Evolutionary conservation across 2,113 vertebrate species (phyloP).

Genomic region (Cricetomys ansorgei): DNA sequence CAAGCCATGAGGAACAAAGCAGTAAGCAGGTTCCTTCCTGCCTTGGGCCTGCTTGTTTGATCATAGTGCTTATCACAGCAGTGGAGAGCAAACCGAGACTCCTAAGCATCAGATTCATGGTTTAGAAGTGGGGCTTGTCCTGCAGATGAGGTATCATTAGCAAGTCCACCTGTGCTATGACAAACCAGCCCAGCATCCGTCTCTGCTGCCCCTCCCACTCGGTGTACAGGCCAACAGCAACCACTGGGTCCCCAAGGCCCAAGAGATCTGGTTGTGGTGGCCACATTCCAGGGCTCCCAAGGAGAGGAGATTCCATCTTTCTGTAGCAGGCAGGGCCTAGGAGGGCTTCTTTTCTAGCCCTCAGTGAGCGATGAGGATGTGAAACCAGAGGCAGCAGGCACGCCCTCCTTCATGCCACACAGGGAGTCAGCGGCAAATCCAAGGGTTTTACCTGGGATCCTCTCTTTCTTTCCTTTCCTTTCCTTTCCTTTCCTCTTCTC

Average conservation of each 20-base stretch:
- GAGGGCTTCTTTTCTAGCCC: background rate
- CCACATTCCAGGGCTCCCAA: background rate
- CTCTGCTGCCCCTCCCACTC: background rate
- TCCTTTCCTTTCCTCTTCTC: too few relatives aligned
- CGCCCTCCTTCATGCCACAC: background rate
- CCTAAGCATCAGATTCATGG: background rate
- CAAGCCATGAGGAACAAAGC: background rate
- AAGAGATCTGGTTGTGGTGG: background rate
- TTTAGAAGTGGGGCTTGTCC: background rate
- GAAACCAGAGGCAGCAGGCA: constrained; percentile 7
- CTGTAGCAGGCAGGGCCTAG: background rate
- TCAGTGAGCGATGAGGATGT: background rate
- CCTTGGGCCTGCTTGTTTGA: background rate
- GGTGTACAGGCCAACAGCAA: background rate
- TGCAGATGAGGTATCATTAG: background rate
- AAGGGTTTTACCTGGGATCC: background rate
- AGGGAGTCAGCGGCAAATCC: background rate
- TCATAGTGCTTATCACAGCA: background rate
- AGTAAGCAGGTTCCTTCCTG: background rate
- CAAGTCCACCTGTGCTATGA: background rate
- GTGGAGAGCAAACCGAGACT: background rate
- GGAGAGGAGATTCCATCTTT: background rate
- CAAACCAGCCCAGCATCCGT: background rate
- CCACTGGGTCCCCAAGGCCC: background rate
- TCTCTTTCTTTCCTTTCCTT: too few relatives aligned